Percentiles rank a stretch among this genome's conserved stretches.
These are phyloP conservation scores for Drosophila crucigera DNA, from an alignment of 2,888 invertebrate species.

Conservation along the genomic window DNA sequence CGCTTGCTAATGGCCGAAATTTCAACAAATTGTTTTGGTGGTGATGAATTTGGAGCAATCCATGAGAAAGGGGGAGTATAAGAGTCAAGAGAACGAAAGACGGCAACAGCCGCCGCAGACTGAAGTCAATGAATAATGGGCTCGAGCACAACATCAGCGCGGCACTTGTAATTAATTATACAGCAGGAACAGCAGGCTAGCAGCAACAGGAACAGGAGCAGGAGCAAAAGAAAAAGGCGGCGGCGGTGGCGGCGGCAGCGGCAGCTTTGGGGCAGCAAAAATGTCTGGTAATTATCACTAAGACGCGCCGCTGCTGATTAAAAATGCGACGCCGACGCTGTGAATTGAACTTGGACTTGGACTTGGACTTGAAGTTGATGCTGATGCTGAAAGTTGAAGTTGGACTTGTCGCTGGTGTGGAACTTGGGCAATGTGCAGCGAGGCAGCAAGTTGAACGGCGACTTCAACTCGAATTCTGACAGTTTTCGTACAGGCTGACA, in stretches of 20 bases:
- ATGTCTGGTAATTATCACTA: slow-evolving; percentile 79
- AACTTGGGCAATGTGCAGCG: slow-evolving; percentile 41
- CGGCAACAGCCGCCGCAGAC: slow-evolving; percentile 2
- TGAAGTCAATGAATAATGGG: slow-evolving; percentile 65
- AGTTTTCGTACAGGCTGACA: slow-evolving; percentile 79
- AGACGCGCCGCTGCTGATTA: slow-evolving; percentile 77
- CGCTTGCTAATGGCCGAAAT: slow-evolving; percentile 24
- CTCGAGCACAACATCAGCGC: slow-evolving; percentile 45
- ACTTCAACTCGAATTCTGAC: slow-evolving; percentile 78
- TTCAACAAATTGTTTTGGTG: slow-evolving; percentile 27
- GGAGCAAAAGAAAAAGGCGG: background rate
- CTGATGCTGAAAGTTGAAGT: background rate
- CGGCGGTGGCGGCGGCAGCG: slow-evolving; percentile 7
- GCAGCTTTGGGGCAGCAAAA: slow-evolving; percentile 52
- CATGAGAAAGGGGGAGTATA: background rate
- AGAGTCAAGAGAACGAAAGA: background rate
- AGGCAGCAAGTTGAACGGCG: slow-evolving; percentile 58
- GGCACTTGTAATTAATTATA: slow-evolving; percentile 71
- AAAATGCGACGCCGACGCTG: slow-evolving; percentile 74
- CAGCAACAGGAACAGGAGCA: slow-evolving; percentile 23
- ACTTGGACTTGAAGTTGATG: background rate
- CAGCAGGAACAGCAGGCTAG: slow-evolving; percentile 23
- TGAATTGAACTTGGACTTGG: slow-evolving; percentile 16
- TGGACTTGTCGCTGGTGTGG: background rate
- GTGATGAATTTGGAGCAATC: slow-evolving; percentile 18